Evolutionary conservation across 2,888 invertebrate genomes (phyloP), one percentile per base, ranked within the genome.

Genomic region (Pandemis heparana): DNA sequence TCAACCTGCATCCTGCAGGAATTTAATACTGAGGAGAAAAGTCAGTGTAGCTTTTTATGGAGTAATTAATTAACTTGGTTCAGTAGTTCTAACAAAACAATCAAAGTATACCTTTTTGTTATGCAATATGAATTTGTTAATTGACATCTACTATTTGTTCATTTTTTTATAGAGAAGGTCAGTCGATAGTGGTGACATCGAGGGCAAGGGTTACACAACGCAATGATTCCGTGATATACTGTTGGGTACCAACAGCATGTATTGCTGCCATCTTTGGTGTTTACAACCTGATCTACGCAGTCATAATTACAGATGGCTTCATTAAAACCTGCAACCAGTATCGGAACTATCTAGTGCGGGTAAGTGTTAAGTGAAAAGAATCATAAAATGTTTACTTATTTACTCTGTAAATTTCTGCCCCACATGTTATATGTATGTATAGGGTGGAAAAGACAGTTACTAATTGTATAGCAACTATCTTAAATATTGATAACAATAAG

Each of bases 291-390:
- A 93, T 96, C 0, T 96, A 97, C 85, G 96, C 97, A 12, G 91
- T 96, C 0, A 95, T 97, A 18, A 95, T 96, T 69, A 96, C 97
- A 0, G 96, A 96, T 84, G 98, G 98, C 0, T 97, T 96, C 82
- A 92, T 96, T 70, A 95, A 95, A 77, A 97, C 97, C n/a, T 98
- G 98, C 84, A 96, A 95, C 6, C 96, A 97, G 80, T 97, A 97
- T 81, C 95, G 96, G 72, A 95, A 95, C 79, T 95, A 96, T 72
- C 87, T 97, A 77, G 95, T 97, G 53, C 95, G 95, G 85, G 95
- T 94, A 85, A 85, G 79, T 75, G 74, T 48, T 6, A 14, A 6
- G 10, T 10, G 10, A 43, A 43, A 43, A 12, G 43, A 32, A 32
- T n/a, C n/a, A 32, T 2, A 32, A 32, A 32, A 2, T 32, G 23